Evolutionary conservation across 2,888 invertebrate species (phyloP), one percentile per base, ranked within the genome.

Genomic region (Eristalis tenax): DNA sequence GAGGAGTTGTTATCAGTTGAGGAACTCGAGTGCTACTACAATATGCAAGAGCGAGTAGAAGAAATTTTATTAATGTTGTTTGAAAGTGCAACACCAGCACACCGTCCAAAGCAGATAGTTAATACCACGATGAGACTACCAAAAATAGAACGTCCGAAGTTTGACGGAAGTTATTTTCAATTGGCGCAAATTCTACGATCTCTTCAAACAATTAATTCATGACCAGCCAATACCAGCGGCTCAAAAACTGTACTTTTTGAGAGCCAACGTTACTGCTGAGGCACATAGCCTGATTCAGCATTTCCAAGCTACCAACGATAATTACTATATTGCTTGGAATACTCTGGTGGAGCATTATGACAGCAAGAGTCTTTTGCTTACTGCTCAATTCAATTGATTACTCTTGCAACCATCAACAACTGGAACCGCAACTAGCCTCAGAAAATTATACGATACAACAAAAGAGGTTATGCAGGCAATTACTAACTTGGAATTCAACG

Each of bases 401-500:
- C 26, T 70, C 22, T 18, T 11, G 1, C 68, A 68, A 23, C n/a
- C 22, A n/a, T 40, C 28, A 26, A 8, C 26, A 15, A 43, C 28
- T 18, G 65, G 40, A 65, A 61, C 71, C 11, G 40, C 40, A 18
- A 22, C 40, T n/a, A 64, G 64, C 35, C n/a, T n/a, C n/a, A n/a
- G n/a, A n/a, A n/a, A n/a, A n/a, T n/a, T n/a, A n/a, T n/a, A n/a
- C n/a, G n/a, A n/a, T n/a, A n/a, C n/a, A n/a, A n/a, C n/a, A n/a
- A n/a, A n/a, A n/a, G n/a, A n/a, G n/a, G n/a, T n/a, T n/a, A n/a
- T n/a, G n/a, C n/a, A n/a, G n/a, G n/a, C n/a, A n/a, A n/a, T n/a
- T n/a, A n/a, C n/a, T n/a, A 76, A 76, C 40, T 56, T 76, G 18
- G 66, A 28, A 0, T 38, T 57, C 26, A 23, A 77, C 5, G 40